Percentiles rank a stretch among this genome's conserved stretches.
phyloP scores from a whole-genome alignment of 2,797 vertebrate species.

The Morus bassanus region DNA sequence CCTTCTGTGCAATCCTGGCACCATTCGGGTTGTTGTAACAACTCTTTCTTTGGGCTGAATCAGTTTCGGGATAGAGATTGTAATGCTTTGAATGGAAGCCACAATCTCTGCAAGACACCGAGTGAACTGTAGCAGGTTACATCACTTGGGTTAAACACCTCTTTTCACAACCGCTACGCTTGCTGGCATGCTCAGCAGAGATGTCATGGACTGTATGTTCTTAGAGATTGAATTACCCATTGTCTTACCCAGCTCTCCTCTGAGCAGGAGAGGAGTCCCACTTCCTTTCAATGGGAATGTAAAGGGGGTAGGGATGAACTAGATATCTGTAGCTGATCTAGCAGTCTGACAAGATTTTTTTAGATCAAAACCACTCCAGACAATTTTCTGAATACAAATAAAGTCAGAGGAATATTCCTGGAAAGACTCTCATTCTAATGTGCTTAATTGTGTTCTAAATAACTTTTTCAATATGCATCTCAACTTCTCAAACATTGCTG shows the following conservation, averaged over 20 bases:
- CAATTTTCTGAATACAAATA: background rate
- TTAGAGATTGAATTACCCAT: background rate
- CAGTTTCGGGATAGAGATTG: background rate
- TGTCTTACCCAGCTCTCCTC: background rate
- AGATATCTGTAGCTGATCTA: background rate
- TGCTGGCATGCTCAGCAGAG: background rate
- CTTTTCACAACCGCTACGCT: background rate
- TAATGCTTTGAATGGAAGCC: conserved; percentile 9
- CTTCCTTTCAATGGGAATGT: background rate
- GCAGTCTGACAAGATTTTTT: background rate
- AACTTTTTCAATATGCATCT: background rate
- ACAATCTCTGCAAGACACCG: background rate
- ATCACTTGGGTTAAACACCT: background rate
- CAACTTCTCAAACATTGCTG: background rate
- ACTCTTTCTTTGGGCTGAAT: conserved; percentile 9
- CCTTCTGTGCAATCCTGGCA: conserved; percentile 21
- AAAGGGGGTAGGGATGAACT: background rate
- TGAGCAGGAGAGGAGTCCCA: background rate
- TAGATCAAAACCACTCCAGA: background rate
- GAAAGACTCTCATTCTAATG: background rate
- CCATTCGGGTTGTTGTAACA: background rate
- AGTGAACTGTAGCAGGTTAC: background rate
- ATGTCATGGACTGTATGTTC: background rate
- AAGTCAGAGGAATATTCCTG: background rate
- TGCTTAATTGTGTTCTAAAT: background rate